Base-by-base conservation (phyloP, 2,113 vertebrate species). In the Syngnathus floridae region DNA sequence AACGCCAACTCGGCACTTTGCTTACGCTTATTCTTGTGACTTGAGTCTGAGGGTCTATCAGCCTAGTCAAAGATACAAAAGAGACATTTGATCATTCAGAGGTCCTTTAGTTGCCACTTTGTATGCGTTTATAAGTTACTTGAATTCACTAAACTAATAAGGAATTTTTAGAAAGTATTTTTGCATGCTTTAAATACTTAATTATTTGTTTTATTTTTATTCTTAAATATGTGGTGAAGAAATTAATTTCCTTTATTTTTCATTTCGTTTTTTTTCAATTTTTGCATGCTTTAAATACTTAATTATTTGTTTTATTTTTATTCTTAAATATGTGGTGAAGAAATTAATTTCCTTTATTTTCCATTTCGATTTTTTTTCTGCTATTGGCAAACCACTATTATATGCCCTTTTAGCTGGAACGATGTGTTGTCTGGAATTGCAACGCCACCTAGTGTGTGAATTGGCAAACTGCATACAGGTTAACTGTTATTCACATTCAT, bases 21-120 rank as follows among this genome's bases (percentile, higher is more conserved):
- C 95, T 97, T 90, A 99, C 97, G 2, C 87, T 93, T 84, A 92
- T 92, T 83, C 93, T 91, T 21, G 93, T 95, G 41, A 99, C 96
- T 88, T 99, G 95, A 26, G 97, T 98, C 79, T 99, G 95, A 71
- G 97, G 96, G 78, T 99, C 97, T 75, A 98, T 97, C 85, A 99
- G 88, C 87, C 97, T 99, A 84, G 67, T 12, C 36, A 69, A 5
- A 78, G 19, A 67, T 0, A 10, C 26, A 61, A 38, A 65, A 4
- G 22, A 10, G 0, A 19, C 14, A 13, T 2, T 10, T 51, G 2
- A 19, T 22, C 11, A 16, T 17, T 46, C 26, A 31, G 26, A 31
- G 26, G 26, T 31, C 0, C 26, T 31, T 31, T 31, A 11, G 7
- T 11, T 41, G 8, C 11, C 3, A 41, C 8, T 40, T 40, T 40